Percentiles rank a stretch among this genome's conserved stretches.
phyloP scores from a whole-genome alignment of 2,113 vertebrate genomes.

The Rhabdornis inornatus region DNA sequence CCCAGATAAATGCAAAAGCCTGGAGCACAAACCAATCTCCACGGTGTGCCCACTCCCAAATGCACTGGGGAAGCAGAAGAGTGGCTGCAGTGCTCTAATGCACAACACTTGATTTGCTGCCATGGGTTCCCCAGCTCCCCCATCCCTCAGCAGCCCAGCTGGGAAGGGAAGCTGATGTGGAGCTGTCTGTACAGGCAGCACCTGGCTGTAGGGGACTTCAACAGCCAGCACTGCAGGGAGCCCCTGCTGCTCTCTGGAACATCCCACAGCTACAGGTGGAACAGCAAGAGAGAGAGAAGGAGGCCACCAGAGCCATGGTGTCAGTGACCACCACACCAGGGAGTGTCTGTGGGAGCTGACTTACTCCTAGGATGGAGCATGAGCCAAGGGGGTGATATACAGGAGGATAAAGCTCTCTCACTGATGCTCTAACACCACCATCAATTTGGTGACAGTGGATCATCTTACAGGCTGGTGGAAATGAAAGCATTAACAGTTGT shows the following conservation, averaged over 20 bases:
- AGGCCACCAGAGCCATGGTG: background rate
- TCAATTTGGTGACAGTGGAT: background rate
- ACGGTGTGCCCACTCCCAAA: background rate
- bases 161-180: background rate
- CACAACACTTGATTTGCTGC: background rate
- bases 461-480: background rate
- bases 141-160: background rate
- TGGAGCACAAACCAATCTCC: background rate
- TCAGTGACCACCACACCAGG: background rate
- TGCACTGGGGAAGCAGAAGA: background rate
- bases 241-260: background rate
- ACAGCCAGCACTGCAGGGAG: background rate
- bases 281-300: background rate
- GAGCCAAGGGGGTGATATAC: background rate
- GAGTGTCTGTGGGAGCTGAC: background rate
- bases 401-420: background rate
- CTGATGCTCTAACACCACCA: background rate
- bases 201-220: background rate
- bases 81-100: background rate
- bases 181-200: background rate
- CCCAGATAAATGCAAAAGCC: background rate
- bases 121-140: fast-evolving
- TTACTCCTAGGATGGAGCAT: fast-evolving
- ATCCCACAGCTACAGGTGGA: background rate
- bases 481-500: background rate